Percentiles rank a stretch among this genome's conserved stretches.
Conservation (phyloP, 1,140 invertebrate species). For the Apis cerana region DNA sequence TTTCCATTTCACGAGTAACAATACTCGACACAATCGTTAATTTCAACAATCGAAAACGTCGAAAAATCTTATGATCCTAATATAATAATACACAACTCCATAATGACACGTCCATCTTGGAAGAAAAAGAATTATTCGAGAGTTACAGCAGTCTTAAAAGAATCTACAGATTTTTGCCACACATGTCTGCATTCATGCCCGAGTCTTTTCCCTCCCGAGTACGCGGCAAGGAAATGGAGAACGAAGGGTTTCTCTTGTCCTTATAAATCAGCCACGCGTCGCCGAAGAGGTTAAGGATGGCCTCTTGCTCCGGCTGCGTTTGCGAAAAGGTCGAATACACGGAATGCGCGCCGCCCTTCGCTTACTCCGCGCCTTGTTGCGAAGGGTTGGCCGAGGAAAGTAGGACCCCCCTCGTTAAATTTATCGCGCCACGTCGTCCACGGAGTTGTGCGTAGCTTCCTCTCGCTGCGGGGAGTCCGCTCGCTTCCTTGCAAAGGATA, state of each 20-base stretch:
- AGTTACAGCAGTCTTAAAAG: too few species aligned
- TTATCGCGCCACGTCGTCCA: constrained; percentile 59
- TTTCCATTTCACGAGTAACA: too few species aligned
- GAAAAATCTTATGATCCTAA: too few species aligned
- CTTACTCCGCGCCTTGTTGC: background rate
- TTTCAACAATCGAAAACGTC: too few species aligned
- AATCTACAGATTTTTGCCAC: too few species aligned
- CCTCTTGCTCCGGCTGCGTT: constrained; percentile 46
- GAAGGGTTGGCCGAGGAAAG: constrained; percentile 45
- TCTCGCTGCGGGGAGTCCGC: constrained; percentile 41
- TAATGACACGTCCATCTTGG: too few species aligned
- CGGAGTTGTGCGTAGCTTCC: constrained; percentile 37
- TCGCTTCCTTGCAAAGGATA: background rate
- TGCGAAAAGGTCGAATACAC: constrained; percentile 63
- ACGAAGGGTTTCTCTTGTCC: constrained; percentile 47
- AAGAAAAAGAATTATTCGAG: too few species aligned
- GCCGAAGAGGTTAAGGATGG: constrained; percentile 67
- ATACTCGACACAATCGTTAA: too few species aligned
- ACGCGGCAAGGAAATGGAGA: constrained; percentile 15
- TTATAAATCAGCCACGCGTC: constrained; percentile 71
- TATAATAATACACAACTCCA: too few species aligned
- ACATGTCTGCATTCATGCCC: too few species aligned
- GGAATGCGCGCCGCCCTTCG: constrained; percentile 15
- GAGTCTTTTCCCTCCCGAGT: constrained; percentile 1
- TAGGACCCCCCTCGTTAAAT: constrained; percentile 47